Evolutionary conservation across 1,140 invertebrate genomes (phyloP), one percentile per base, ranked within the genome.

Genomic region (Berghia stephanieae): DNA sequence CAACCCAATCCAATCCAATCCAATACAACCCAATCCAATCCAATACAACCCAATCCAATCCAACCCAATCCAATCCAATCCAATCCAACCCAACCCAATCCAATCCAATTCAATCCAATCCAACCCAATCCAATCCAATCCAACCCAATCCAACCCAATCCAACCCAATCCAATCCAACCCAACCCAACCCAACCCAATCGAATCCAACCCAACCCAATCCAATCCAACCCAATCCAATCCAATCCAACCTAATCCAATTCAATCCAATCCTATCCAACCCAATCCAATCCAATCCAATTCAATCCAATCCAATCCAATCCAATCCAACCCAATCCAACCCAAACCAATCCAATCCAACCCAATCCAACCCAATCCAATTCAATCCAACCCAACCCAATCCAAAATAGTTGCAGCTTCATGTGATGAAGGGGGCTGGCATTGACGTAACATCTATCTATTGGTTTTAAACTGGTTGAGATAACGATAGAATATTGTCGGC

Each of bases 91-190:
- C n/a, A n/a, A n/a, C n/a, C n/a, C 21, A 69, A 69, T 16, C 67
- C 13, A 69, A 40, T 38, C 13, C 21, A 69, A 40, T 16, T 38
- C 36, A 69, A 40, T 16, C 67, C 36, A 36, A 40, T 36, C 67
- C 36, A 69, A 40, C 27, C 18, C 36, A 69, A 69, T 27, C 67
- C 36, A 38, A 69, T 40, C 67, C 16, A 42, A 69, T 13, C 67
- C 36, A 69, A 69, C 38, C 38, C 36, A 69, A 69, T 38, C 67
- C 67, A 69, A 69, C 67, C 38, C 36, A 69, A 69, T 38, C 38
- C 36, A 69, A 69, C 38, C 36, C 36, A 69, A 36, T 38, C 67
- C 36, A 34, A 34, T 27, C 67, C 13, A 27, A 34, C 67, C 27
- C 8, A 13, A 13, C n/a, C n/a, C n/a, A n/a, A n/a, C n/a, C n/a